Base-by-base conservation (phyloP, 1,140 invertebrate genomes). In the Meteorus sp. region DNA sequence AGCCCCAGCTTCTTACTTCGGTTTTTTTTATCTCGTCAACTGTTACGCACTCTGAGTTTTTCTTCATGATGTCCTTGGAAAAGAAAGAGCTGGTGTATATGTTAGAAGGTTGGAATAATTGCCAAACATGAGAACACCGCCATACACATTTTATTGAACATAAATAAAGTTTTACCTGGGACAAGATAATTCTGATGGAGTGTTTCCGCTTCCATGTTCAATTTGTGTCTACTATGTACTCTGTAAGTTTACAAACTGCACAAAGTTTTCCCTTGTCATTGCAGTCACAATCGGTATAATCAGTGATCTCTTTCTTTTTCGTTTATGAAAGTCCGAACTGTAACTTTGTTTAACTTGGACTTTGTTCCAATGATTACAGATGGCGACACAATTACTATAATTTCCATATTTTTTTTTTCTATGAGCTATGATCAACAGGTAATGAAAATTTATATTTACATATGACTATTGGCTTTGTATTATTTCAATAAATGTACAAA, bases 331-430 rank as follows among this genome's bases (percentile, higher is more conserved):
- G 35, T 20, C n/a, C n/a, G n/a, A n/a, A n/a, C n/a, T n/a, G n/a
- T n/a, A 9, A 15, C 22, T 35, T 29, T 3, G 27, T 22, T 4
- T 13, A 45, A 31, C 39, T 23, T 43, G 19, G 5, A 33, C 29
- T 47, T 37, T 33, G 17, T 6, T 44, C 29, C 9, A 25, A 25
- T 22, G 22, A 29, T 45, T 23, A n/a, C n/a, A 59, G 57, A 59
- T 59, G 57, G 57, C 57, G 56, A 43, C 50, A 53, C 57, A 20
- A 59, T 51, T 58, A 59, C 29, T 19, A 53, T 53, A 4, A 41
- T 27, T 15, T 13, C 11, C 19, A 13, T 23, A 27, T 39, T 23
- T 19, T 33, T 37, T 15, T 9, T 33, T 39, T 23, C 3, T 35
- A 37, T 39, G 29, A 25, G n/a, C n/a, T n/a, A n/a, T n/a, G n/a